Percentiles rank a stretch among this genome's conserved stretches.
Evolutionary conservation across 2,888 invertebrate species (phyloP).

Genomic region (Timema podura): DNA sequence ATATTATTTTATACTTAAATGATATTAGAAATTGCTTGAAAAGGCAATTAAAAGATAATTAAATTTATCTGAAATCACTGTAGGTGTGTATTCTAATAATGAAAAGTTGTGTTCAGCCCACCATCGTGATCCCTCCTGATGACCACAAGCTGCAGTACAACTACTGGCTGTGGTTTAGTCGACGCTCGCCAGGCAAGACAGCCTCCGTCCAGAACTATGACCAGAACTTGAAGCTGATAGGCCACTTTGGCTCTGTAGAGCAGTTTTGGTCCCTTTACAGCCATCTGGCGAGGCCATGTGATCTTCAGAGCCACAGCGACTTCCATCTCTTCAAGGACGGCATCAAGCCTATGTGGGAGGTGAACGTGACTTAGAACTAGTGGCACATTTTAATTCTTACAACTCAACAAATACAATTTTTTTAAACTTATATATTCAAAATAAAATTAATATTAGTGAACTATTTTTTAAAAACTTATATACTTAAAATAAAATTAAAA

Average conservation of each 20-base stretch:
- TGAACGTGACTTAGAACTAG: slow-evolving; percentile 37
- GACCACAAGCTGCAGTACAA: slow-evolving; percentile 92
- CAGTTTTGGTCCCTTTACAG: slow-evolving; percentile 97
- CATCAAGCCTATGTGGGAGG: slow-evolving; percentile 99
- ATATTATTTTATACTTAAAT: slow-evolving; percentile 3
- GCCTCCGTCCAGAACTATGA: slow-evolving; percentile 55
- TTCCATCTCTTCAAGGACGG: slow-evolving; percentile 97
- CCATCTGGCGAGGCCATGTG: slow-evolving; percentile 84
- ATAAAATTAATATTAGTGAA: too few relatives aligned
- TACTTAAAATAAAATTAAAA: too few relatives aligned
- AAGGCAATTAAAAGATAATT: too few relatives aligned
- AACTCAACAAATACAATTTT: too few relatives aligned
- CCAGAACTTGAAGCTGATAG: slow-evolving; percentile 84
- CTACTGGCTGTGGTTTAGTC: slow-evolving; percentile 89
- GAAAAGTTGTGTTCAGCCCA: slow-evolving; percentile 45
- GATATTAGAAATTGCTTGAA: neutral
- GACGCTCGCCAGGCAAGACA: slow-evolving; percentile 57
- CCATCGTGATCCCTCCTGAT: slow-evolving; percentile 69
- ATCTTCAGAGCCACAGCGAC: slow-evolving; percentile 87
- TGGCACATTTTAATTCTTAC: too few relatives aligned
- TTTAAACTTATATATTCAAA: too few relatives aligned
- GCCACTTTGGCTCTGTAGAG: slow-evolving; percentile 86
- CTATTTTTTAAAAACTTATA: too few relatives aligned
- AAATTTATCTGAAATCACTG: too few relatives aligned
- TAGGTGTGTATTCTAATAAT: too few relatives aligned